A percentile compares a stretch with the other conserved stretches of the same genome.
Evolutionary conservation across 2,113 vertebrate species (phyloP).

Genomic region (Serilophus lunatus): DNA sequence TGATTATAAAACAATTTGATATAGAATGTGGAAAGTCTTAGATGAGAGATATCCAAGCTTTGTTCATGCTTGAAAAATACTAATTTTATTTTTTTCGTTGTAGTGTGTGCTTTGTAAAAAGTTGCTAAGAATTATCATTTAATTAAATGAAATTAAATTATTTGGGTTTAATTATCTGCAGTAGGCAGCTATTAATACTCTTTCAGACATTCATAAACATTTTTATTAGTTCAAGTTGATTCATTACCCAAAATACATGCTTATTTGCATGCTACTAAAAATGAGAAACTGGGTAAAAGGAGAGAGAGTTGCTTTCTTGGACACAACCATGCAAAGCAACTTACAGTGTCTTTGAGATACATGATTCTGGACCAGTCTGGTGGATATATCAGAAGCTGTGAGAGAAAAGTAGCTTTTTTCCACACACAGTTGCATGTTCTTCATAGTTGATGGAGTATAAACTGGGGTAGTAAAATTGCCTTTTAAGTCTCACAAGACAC

Average conservation of each 20-base stretch:
- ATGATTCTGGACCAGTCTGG: background rate
- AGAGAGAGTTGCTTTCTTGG: background rate
- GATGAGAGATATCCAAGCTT: background rate
- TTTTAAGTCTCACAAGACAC: background rate
- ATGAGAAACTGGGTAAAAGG: background rate
- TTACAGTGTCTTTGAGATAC: background rate
- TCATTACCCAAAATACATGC: background rate
- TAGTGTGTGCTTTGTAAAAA: background rate
- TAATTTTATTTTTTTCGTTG: background rate
- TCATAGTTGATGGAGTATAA: background rate
- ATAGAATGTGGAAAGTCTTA: background rate
- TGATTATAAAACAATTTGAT: background rate
- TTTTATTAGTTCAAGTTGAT: background rate
- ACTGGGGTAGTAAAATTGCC: background rate
- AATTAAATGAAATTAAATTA: background rate
- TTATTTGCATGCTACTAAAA: background rate
- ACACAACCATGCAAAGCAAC: background rate
- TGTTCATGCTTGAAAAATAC: background rate
- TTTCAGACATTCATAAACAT: background rate
- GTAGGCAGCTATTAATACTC: background rate
- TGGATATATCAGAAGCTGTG: background rate
- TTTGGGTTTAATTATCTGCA: background rate
- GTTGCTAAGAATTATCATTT: background rate
- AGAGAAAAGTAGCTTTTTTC: background rate
- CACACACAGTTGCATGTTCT: background rate